Evolutionary conservation across 2,113 vertebrate genomes (phyloP).

Genomic region (Ardeotis arabs): DNA sequence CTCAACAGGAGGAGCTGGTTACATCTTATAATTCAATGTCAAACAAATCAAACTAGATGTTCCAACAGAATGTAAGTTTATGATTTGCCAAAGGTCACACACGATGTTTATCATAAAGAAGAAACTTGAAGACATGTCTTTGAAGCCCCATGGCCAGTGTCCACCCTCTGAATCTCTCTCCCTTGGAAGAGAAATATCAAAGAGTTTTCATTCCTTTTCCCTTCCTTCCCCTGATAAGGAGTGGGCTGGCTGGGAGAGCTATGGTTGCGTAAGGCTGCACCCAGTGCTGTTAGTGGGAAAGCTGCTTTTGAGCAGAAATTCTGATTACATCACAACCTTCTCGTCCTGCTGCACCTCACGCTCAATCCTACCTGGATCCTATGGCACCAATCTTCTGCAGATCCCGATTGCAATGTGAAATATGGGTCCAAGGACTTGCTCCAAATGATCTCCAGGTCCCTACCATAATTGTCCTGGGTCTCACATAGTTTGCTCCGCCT

Average conservation of each 20-base stretch:
- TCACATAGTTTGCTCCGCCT: background rate
- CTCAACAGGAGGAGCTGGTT: constrained; percentile 26
- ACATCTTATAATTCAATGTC: constrained; percentile 14
- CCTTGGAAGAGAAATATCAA: background rate
- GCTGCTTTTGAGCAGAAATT: background rate
- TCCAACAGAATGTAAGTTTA: background rate
- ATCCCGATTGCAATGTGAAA: background rate
- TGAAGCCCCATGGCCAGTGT: background rate
- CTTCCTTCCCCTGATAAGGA: background rate
- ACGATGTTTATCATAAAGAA: background rate
- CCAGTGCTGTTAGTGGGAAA: background rate
- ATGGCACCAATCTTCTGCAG: accelerated
- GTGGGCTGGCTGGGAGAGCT: background rate
- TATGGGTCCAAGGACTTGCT: background rate
- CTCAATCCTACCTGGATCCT: background rate
- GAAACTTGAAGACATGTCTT: background rate
- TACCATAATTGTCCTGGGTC: background rate
- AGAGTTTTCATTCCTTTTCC: background rate
- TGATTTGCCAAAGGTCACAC: background rate
- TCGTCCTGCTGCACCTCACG: background rate
- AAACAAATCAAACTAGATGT: constrained; percentile 2
- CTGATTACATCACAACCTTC: background rate
- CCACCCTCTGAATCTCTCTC: background rate
- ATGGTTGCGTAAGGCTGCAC: background rate
- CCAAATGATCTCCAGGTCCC: background rate